A percentile compares a stretch with the other conserved stretches of the same genome.
These are phyloP conservation scores for Microtus montanus DNA, from an alignment of 2,113 vertebrate species.

Conservation along the genomic window DNA sequence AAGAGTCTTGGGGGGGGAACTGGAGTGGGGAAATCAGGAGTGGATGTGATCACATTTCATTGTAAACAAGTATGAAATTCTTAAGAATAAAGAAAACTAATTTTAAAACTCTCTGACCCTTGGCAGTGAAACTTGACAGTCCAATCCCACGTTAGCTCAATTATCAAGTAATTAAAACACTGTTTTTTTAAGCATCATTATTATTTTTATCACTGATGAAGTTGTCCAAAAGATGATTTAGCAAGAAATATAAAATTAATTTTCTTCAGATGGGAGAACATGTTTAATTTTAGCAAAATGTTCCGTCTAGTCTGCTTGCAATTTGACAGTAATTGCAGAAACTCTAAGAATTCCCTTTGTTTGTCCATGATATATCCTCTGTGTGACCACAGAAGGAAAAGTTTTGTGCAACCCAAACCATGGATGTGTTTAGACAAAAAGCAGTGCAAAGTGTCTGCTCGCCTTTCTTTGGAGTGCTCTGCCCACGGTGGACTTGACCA, in stretches of 20 bases:
- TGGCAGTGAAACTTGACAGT: background rate
- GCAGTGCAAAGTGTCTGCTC: background rate
- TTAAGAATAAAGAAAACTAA: background rate
- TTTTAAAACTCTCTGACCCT: background rate
- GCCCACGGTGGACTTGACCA: background rate
- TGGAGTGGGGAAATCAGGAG: background rate
- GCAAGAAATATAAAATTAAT: conserved; percentile 54
- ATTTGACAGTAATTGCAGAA: conserved; percentile 58
- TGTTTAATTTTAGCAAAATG: conserved; percentile 59
- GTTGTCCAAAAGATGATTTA: conserved; percentile 48
- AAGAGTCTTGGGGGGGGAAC: background rate
- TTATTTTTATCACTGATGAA: conserved; percentile 1
- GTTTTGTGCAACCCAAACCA: background rate
- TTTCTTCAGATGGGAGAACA: conserved; percentile 49
- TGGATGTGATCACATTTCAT: too few relatives aligned
- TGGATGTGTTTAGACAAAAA: conserved; percentile 9
- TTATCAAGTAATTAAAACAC: background rate
- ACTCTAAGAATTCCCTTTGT: conserved; percentile 39
- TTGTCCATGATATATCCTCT: background rate
- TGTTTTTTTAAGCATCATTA: background rate
- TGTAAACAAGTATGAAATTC: background rate
- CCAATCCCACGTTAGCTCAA: background rate
- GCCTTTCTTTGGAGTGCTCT: conserved; percentile 10
- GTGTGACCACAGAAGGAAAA: conserved; percentile 21
- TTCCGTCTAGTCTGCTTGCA: conserved; percentile 19